Conservation (phyloP, 2,888 invertebrate genomes). For the Elegia similella region DNA sequence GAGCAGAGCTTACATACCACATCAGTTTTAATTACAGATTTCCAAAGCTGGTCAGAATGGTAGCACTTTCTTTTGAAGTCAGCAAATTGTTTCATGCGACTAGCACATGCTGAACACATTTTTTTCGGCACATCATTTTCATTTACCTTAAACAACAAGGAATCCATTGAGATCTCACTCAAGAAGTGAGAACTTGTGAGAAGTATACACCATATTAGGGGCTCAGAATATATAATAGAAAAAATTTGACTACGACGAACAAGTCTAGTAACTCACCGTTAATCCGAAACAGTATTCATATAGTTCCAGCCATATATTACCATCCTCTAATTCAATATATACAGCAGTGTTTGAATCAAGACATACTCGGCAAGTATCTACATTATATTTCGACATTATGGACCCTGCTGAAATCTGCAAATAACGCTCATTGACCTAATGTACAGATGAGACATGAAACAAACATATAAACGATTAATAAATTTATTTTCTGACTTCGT, state of each 20-base stretch:
- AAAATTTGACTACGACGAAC: neutral
- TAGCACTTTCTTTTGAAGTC: conserved; percentile 4
- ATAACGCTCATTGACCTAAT: too few relatives aligned
- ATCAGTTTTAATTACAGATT: neutral
- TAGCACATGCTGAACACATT: neutral
- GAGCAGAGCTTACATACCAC: neutral
- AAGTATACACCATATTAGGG: neutral
- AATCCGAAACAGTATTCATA: conserved; percentile 7
- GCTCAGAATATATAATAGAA: neutral
- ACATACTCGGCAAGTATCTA: conserved; percentile 2
- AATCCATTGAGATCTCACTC: neutral
- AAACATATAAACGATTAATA: too few relatives aligned
- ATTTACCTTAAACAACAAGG: neutral
- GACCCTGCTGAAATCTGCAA: too few relatives aligned
- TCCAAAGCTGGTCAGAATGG: conserved; percentile 1
- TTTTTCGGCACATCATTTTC: conserved; percentile 2
- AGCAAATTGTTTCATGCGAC: neutral
- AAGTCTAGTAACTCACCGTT: neutral
- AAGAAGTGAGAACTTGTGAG: too few relatives aligned
- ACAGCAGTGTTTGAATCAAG: neutral
- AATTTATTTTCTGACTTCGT: too few relatives aligned
- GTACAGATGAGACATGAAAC: too few relatives aligned
- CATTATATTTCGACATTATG: neutral
- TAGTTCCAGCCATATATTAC: conserved; percentile 1
- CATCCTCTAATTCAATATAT: neutral